These are phyloP conservation scores for Cotesia typhae DNA, from an alignment of 1,140 invertebrate species.

Conservation along the genomic window DNA sequence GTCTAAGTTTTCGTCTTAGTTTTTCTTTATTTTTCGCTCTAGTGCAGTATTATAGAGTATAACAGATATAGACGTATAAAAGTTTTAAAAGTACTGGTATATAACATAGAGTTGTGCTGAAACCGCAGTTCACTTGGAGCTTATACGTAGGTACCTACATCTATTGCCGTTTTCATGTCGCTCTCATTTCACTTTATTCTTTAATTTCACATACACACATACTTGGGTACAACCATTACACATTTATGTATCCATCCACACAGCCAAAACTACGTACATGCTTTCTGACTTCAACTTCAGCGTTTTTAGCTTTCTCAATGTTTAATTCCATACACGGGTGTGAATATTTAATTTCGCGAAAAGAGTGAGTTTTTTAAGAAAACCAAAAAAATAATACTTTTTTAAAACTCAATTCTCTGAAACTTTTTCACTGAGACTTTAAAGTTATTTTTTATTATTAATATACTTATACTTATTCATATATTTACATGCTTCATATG, in stretches of 20 bases:
- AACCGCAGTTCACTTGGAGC: conserved; percentile 12
- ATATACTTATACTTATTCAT: no score
- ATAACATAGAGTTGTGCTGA: background rate
- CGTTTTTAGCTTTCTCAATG: conserved; percentile 17
- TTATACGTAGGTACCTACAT: background rate
- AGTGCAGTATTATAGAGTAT: no score
- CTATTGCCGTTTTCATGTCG: conserved; percentile 5
- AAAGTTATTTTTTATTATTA: no score
- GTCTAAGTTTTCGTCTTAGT: no score
- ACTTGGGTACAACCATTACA: background rate
- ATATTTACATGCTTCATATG: no score
- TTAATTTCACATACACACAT: conserved; percentile 6
- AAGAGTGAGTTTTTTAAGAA: background rate
- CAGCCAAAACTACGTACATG: background rate
- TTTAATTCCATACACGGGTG: conserved; percentile 21
- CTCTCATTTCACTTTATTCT: conserved; percentile 13
- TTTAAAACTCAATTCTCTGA: background rate
- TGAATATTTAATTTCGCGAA: conserved; percentile 25
- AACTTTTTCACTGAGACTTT: background rate
- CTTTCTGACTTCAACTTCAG: background rate
- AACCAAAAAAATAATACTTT: background rate
- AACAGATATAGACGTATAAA: conserved; percentile 3
- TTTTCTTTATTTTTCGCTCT: no score
- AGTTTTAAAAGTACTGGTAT: background rate
- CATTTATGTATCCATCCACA: conserved; percentile 4